Evolutionary conservation across 2,113 vertebrate genomes (phyloP).

Genomic region (Andinoacara biseriatus): DNA sequence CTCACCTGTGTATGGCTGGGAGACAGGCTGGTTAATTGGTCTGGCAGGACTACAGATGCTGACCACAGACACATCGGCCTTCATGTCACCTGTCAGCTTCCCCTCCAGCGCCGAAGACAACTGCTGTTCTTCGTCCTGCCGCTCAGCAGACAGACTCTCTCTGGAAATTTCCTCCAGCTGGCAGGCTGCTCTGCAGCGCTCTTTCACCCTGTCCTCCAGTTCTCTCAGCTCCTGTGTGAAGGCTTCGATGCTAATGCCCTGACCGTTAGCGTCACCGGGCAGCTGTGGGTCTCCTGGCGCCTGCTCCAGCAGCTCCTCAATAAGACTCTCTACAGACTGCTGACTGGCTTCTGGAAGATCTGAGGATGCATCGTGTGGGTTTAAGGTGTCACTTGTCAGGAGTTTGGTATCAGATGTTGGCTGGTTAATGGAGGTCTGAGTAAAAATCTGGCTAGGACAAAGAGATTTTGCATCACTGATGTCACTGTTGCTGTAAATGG

Average conservation of each 20-base stretch:
- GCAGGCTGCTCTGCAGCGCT: slow-evolving; percentile 32
- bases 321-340: slow-evolving; percentile 83
- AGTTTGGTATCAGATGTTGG: slow-evolving; percentile 25
- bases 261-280: slow-evolving; percentile 70
- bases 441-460: slow-evolving; percentile 35
- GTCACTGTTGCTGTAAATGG: slow-evolving; percentile 50
- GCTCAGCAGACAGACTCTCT: slow-evolving; percentile 32
- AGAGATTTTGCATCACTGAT: slow-evolving; percentile 43
- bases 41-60: slow-evolving; percentile 81
- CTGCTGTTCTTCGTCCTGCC: slow-evolving; percentile 75
- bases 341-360: slow-evolving; percentile 53
- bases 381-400: slow-evolving; percentile 22
- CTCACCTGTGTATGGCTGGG: slow-evolving; percentile 94
- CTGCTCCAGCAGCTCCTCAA: slow-evolving; percentile 84
- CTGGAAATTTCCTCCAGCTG: slow-evolving; percentile 39
- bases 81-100: slow-evolving; percentile 19
- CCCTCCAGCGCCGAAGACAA: slow-evolving; percentile 54
- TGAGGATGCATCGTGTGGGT: slow-evolving; percentile 12
- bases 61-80: slow-evolving; percentile 70
- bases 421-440: slow-evolving; percentile 37
- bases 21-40: slow-evolving; percentile 78
- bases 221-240: slow-evolving; percentile 89
- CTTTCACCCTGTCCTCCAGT: slow-evolving; percentile 85
- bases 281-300: slow-evolving; percentile 67
- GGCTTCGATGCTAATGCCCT: slow-evolving; percentile 85